Base-by-base conservation (phyloP, 2,113 vertebrate genomes). In the Prinia subflava region DNA sequence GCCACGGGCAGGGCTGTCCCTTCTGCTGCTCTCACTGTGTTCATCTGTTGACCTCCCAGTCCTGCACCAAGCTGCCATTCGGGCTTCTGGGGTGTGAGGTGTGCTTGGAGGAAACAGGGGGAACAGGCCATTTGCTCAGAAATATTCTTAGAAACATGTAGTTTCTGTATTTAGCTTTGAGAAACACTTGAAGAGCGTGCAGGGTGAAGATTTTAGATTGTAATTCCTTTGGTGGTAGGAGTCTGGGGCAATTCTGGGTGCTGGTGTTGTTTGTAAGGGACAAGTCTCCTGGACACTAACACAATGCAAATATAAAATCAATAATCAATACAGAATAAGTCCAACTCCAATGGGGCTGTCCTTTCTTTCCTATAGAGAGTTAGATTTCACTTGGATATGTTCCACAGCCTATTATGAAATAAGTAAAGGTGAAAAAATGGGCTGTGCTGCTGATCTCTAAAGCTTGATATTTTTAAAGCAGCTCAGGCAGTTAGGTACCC, bases 101-200 rank as follows among this genome's bases (percentile, higher is more conserved):
- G 52, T 85, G 70, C 71, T 79, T 71, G 67, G 57, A 60, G 78
- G 47, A 82, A 91, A 56, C 24, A 41, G 15, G 30, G 15, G 21
- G 8, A 42, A 53, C 33, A 68, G 37, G 25, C 41, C 30, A 8
- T 79, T 82, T 94, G n/a, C 39, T 89, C n/a, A 79, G 37, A 91
- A 87, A 37, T 49, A 28, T 49, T 75, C 31, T 41, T 56, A 46
- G 63, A 73, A 89, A 57, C 11, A 7, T 35, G 19, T 53, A 4
- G 17, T 47, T 82, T 87, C n/a, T 67, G 8, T 67, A 30, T 33
- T 87, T 70, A 87, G 53, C 37, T 9, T 12, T 15, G 24, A 68
- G 69, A 16, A 79, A 68, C 25, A 37, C 4, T 9, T 39, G 63
- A 74, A 15, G 19, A 71, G 57, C 0, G 0, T 0, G 0, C 14